Evolutionary conservation across 1,140 invertebrate species (phyloP).

Genomic region (Drosophila dunni): DNA sequence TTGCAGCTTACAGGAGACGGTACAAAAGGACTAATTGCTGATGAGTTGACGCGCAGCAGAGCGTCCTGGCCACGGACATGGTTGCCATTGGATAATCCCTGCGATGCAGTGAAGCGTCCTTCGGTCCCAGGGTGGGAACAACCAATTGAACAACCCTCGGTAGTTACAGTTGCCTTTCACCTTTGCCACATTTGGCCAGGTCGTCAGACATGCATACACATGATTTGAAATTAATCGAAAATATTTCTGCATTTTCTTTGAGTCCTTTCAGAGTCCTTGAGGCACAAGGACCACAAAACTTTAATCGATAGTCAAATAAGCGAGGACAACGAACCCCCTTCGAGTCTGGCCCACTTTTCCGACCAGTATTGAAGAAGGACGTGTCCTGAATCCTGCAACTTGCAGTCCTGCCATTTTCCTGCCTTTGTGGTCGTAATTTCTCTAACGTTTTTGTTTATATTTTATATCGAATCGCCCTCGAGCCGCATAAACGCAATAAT

Average conservation of each 20-base stretch:
- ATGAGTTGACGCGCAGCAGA: constrained; percentile 31
- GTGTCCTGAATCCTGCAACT: constrained; percentile 8
- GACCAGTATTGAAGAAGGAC: constrained; percentile 28
- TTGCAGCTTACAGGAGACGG: neutral
- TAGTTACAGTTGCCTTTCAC: neutral
- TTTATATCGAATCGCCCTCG: constrained; percentile 76
- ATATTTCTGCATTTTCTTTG: constrained; percentile 56
- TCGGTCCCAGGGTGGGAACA: neutral
- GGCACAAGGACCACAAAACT: constrained; percentile 73
- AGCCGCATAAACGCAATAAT: constrained; percentile 82
- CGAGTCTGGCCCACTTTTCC: constrained; percentile 35
- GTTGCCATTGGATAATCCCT: constrained; percentile 80
- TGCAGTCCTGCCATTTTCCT: constrained; percentile 23
- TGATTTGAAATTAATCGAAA: constrained; percentile 80
- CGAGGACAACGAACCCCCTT: constrained; percentile 8
- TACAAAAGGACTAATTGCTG: constrained; percentile 35
- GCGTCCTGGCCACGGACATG: constrained; percentile 27
- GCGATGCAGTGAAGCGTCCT: constrained; percentile 21
- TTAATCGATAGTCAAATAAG: constrained; percentile 81
- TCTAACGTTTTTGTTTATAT: constrained; percentile 81
- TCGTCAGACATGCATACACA: constrained; percentile 52
- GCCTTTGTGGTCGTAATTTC: constrained; percentile 68
- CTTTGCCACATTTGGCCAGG: neutral
- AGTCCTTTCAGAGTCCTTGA: constrained; percentile 28
- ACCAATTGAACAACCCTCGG: neutral